Evolutionary conservation across 1,140 invertebrate species (phyloP), one percentile per base, ranked within the genome.

Genomic region (Zaprionus inermis): DNA sequence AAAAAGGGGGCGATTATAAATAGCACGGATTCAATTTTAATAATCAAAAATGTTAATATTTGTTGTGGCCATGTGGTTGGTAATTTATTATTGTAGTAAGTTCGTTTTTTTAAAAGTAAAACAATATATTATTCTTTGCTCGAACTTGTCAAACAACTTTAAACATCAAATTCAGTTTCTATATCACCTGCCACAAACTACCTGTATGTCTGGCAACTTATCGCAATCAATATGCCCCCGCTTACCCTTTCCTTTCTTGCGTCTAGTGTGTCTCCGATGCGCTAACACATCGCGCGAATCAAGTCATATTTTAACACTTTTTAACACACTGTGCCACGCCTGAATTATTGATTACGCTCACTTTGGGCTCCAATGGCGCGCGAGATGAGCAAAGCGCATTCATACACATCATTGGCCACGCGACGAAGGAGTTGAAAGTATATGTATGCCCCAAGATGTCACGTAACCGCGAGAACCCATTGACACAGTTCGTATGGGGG

Each of bases 271-370:
- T 46, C 41, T 10, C n/a, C n/a, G 18, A 22, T 24, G 64, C 20
- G 36, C 38, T 44, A 36, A 30, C 52, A 57, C 65, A 41, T 64
- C 38, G 60, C 6, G 30, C 12, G 52, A 61, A 44, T 59, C 65
- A 54, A 56, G 69, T 60, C 51, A 68, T 67, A 67, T 63, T 76
- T 68, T 46, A 72, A 76, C 60, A 76, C 56, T 66, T 66, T 76
- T 44, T 20, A 28, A 28, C 24, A 41, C 20, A 3, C 6, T 49
- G 11, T 51, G 30, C 11, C 46, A 55, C 41, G 34, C 38, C 52
- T 77, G 38, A 76, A 44, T 72, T 72, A 76, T 76, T 76, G 61
- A 72, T 61, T 60, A 57, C 22, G 49, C 60, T 32, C 51, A 41
- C 46, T 71, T 67, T 54, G n/a, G 22, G 36, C 9, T 46, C 24